Base-by-base conservation (phyloP, 2,797 vertebrate species). In the Scolopax bukidnonensis region DNA sequence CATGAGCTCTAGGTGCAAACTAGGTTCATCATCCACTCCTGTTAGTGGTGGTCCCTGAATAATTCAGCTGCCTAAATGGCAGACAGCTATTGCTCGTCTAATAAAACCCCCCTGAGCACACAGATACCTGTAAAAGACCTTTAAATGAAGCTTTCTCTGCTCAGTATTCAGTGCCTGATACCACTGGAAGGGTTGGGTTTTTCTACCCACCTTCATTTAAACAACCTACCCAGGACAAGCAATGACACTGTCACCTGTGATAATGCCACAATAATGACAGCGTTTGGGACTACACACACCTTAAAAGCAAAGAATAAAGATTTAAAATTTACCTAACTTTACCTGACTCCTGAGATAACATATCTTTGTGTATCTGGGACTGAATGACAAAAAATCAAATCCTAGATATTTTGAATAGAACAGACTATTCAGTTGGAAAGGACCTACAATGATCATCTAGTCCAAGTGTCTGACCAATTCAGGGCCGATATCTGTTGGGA, bases 181-280 rank as follows among this genome's bases (percentile, higher is more conserved):
- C 18, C 53, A 23, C 23, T 12, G 15, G 24, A 73, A 84, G 36
- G 17, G 8, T 10, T 68, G 38, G 20, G 38, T 28, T 73, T 4
- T 53, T 82, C 53, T 57, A 14, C 68, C 50, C 36, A n/a, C 15
- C 28, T 9, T 48, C 8, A 33, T 53, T 65, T 73, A 73, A 87
- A 13, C 0, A 0, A 61, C 24, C 12, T 47, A 9, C 33, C 11
- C 12, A 30, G 36, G n/a, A 59, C 32, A 3, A 2, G 9, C 28
- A 64, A 20, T 70, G 48, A 73, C n/a, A 71, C 14, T 1, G 1
- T 32, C 23, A 50, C 14, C 15, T 61, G 43, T 48, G 45, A 54
- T 14, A 68, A 41, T n/a, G 24, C 27, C 61, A 47, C 21, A 78
- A 30, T 25, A 54, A 40, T 8, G 3, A 32, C 74, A 92, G 18